Conservation (phyloP, 2,888 invertebrate species). For the Microlaimidae sp. region DNA sequence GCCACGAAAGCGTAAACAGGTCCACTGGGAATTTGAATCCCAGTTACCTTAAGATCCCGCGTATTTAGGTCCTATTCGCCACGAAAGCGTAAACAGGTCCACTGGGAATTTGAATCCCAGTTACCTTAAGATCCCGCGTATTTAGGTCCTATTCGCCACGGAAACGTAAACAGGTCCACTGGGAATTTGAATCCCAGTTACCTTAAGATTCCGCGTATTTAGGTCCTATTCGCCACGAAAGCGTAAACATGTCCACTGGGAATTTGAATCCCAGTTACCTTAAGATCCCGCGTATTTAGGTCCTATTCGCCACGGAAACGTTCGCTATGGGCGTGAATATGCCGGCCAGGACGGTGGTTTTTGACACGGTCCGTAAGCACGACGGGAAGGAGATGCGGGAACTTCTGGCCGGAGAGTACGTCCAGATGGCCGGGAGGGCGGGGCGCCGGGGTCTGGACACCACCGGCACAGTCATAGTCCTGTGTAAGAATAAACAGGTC, state of each 20-base stretch:
- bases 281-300: too few relatives aligned
- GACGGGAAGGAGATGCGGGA: constrained; percentile 53
- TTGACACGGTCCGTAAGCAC: constrained; percentile 74
- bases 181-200: background rate
- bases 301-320: constrained; percentile 94
- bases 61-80: too few relatives aligned
- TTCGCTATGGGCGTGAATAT: constrained; percentile 99
- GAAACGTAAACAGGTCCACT: too few relatives aligned
- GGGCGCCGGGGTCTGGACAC: constrained; percentile 80
- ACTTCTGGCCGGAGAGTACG: constrained; percentile 78
- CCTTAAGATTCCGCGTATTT: constrained; percentile 19
- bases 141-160: too few relatives aligned
- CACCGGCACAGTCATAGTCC: constrained; percentile 74
- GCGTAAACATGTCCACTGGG: constrained; percentile 99
- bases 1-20: too few relatives aligned
- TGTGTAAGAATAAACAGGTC: constrained; percentile 49
- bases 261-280: too few relatives aligned
- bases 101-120: too few relatives aligned
- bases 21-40: too few relatives aligned
- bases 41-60: too few relatives aligned
- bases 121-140: too few relatives aligned
- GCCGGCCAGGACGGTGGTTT: constrained; percentile 93
- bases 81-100: too few relatives aligned
- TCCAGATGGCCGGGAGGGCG: constrained; percentile 95
- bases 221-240: constrained; percentile 91